Conservation (phyloP, 2,888 invertebrate species). For the Drosophila neoperkinsi region DNA sequence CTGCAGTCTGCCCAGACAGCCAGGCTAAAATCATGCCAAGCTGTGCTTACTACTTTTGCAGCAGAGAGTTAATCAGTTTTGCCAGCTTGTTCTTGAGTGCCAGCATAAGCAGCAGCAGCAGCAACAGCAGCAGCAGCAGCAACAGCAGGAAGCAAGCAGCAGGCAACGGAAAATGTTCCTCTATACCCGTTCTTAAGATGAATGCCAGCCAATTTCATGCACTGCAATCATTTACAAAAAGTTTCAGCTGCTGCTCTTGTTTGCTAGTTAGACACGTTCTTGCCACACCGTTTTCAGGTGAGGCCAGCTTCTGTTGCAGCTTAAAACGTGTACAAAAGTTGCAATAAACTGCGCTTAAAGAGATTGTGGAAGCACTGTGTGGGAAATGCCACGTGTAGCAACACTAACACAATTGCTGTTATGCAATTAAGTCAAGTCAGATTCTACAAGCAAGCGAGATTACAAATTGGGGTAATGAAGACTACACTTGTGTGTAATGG, state of each 20-base stretch:
- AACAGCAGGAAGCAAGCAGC: slow-evolving; percentile 7
- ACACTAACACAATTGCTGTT: neutral
- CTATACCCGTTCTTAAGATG: slow-evolving; percentile 14
- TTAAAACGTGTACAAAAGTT: slow-evolving; percentile 34
- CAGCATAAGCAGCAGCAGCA: slow-evolving; percentile 38
- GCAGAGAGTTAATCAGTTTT: slow-evolving; percentile 77
- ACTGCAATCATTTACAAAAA: slow-evolving; percentile 64
- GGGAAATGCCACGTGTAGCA: slow-evolving; percentile 4
- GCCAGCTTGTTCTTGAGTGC: slow-evolving; percentile 69
- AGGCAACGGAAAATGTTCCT: slow-evolving; percentile 46
- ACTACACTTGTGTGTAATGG: neutral
- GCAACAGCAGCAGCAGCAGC: slow-evolving; percentile 6
- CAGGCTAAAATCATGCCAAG: slow-evolving; percentile 47
- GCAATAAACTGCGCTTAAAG: slow-evolving; percentile 3
- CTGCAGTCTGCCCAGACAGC: slow-evolving; percentile 11
- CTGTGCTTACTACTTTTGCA: slow-evolving; percentile 49
- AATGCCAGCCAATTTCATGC: slow-evolving; percentile 64
- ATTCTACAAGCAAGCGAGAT: neutral
- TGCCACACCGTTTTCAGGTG: slow-evolving; percentile 29
- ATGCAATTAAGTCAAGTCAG: slow-evolving; percentile 16
- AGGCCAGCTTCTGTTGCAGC: slow-evolving; percentile 24
- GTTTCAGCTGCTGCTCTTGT: slow-evolving; percentile 35
- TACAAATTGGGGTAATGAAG: neutral
- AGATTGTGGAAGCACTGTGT: neutral
- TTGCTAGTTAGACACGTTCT: slow-evolving; percentile 38